Evolutionary conservation across 2,888 invertebrate species (phyloP).

Genomic region (Pycnomerus fuliginosus): DNA sequence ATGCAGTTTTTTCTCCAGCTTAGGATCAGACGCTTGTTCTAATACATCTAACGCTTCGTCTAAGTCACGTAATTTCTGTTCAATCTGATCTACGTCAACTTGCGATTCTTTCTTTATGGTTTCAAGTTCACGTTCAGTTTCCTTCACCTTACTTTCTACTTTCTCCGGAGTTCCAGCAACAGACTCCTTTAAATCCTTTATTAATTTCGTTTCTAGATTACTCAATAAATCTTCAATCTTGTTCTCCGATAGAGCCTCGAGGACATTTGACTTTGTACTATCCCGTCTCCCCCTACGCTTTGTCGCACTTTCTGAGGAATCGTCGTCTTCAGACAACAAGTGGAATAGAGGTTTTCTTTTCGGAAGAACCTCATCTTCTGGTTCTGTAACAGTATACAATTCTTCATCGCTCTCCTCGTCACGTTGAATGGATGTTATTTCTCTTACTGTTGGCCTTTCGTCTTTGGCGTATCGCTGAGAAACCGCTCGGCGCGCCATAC

Average conservation of each 20-base stretch:
- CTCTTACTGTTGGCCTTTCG: constrained; percentile 46
- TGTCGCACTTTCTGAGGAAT: constrained; percentile 26
- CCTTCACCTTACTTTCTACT: constrained; percentile 14
- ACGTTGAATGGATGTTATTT: constrained; percentile 39
- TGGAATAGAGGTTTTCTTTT: constrained; percentile 50
- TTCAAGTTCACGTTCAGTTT: constrained; percentile 19
- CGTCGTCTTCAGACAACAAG: constrained; percentile 53
- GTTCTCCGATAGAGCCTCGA: constrained; percentile 42
- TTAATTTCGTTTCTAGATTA: constrained; percentile 26
- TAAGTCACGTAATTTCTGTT: constrained; percentile 49
- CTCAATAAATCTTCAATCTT: constrained; percentile 38
- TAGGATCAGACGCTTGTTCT: constrained; percentile 40
- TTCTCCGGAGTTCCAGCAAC: constrained; percentile 20
- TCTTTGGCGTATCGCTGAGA: constrained; percentile 45
- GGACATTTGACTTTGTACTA: constrained; percentile 42
- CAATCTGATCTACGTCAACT: constrained; percentile 45
- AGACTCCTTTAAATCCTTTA: constrained; percentile 27
- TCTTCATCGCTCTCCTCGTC: constrained; percentile 43
- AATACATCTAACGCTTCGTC: constrained; percentile 50
- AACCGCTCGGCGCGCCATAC: constrained; percentile 43
- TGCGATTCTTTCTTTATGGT: constrained; percentile 33
- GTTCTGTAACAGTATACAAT: constrained; percentile 37
- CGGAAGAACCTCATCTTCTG: constrained; percentile 24
- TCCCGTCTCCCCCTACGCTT: constrained; percentile 32
- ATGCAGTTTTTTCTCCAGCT: constrained; percentile 49